Base-by-base conservation (phyloP, 2,797 vertebrate species). In the Aplochiton taeniatus region DNA sequence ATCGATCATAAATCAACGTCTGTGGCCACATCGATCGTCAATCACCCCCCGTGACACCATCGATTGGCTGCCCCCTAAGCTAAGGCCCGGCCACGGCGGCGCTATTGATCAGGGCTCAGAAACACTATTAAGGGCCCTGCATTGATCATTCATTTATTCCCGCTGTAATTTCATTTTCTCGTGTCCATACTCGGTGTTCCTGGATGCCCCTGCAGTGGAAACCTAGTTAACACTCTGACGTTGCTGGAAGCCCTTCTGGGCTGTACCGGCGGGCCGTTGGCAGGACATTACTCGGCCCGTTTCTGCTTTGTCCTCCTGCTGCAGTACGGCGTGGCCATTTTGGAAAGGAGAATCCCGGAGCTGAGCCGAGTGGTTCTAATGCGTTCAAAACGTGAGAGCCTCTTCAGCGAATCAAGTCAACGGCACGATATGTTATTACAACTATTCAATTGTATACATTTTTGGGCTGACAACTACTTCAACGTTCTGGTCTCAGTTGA, bases 91-190 rank as follows among this genome's bases (percentile, higher is more conserved):
- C 31, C 73, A 74, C 56, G 78, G 74, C 76, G 81, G 73, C 55
- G 19, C 42, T 78, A 88, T 91, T 17, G 87, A 90, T 85, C 83
- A 72, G 2, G 19, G 69, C 81, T 78, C 80, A 82, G 81, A 89
- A 88, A 86, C 79, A 85, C 79, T 89, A 89, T 90, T 70, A 85
- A 88, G 84, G 73, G n/a, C 75, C 83, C 78, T 83, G 64, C 87
- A 89, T 90, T 89, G 86, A 87, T 88, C 87, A 91, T 88, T 90
- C 76, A 90, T 91, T 88, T 90, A 90, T 90, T 84, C 80, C 86
- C n/a, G 75, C 73, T 88, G 87, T 90, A 90, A 91, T 90, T 91
- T 89, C 77, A 91, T 91, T 91, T 89, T 87, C 85, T 83, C 79
- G 79, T 85, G 85, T 88, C 84, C 77, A 80, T 91, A 78, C 64